Conservation (phyloP, 2,797 vertebrate species). For the Spondyliosoma cantharus region DNA sequence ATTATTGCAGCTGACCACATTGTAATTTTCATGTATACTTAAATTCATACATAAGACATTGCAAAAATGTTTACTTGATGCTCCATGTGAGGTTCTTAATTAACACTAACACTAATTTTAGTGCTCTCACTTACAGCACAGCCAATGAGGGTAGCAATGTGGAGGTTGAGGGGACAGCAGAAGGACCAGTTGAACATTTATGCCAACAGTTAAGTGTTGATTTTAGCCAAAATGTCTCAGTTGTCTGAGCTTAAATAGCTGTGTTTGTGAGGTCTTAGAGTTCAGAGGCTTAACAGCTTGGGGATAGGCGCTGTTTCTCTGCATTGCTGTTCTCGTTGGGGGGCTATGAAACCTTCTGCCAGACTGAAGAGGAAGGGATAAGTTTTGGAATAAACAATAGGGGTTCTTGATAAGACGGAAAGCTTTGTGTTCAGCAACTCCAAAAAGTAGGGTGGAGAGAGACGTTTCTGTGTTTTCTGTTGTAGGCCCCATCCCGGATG, state of each 20-base stretch:
- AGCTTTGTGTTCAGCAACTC: not conserved
- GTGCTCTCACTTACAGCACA: not conserved
- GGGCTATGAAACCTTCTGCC: not conserved
- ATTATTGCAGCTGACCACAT: no score
- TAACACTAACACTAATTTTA: not conserved
- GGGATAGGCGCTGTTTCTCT: not conserved
- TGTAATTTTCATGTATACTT: no score
- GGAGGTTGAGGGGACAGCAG: not conserved
- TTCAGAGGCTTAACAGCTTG: slow-evolving; percentile 12
- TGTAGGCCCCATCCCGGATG: not conserved
- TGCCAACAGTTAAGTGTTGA: no score
- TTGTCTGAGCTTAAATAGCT: no score
- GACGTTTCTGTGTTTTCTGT: slow-evolving; percentile 1
- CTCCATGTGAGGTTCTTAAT: not conserved
- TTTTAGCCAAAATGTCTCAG: no score
- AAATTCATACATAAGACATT: no score
- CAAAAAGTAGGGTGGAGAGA: not conserved
- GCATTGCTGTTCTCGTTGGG: not conserved
- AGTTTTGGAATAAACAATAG: not conserved
- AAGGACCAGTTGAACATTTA: not conserved
- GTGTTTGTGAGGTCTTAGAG: slow-evolving; percentile 11
- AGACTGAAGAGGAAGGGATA: not conserved
- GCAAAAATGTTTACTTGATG: not conserved
- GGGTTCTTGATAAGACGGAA: not conserved
- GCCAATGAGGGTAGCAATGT: not conserved